phyloP scores from a whole-genome alignment of 2,888 invertebrate species.

The Punctoribates punctum region DNA sequence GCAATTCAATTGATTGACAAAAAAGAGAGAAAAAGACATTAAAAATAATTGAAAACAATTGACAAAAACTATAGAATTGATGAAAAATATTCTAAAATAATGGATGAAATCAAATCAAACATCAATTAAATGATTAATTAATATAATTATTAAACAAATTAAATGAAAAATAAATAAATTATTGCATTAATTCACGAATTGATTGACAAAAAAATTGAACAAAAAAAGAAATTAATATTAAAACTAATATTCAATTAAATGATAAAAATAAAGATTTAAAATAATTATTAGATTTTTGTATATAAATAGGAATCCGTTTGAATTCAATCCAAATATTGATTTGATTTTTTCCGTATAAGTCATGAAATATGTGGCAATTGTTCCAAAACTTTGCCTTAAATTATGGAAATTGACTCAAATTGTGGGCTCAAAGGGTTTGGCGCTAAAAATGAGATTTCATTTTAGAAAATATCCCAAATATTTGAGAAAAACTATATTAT shows the following conservation, averaged over 20 bases:
- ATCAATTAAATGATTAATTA: neutral
- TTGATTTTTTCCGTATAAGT: neutral
- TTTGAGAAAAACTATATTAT: too few relatives aligned
- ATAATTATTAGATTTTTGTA: neutral
- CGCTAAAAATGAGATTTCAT: too few relatives aligned
- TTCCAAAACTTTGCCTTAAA: too few relatives aligned
- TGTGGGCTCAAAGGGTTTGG: too few relatives aligned
- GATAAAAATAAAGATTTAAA: too few relatives aligned
- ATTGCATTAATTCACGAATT: neutral
- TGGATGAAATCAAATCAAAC: neutral
- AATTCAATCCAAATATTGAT: neutral
- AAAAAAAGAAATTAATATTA: too few relatives aligned
- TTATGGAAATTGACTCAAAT: too few relatives aligned
- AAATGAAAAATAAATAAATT: neutral
- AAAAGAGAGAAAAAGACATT: neutral
- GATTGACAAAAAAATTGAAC: too few relatives aligned
- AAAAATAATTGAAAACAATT: neutral
- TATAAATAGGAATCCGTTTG: conserved; percentile 3
- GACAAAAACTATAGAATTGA: too few relatives aligned
- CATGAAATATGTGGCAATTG: neutral
- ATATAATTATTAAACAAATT: neutral
- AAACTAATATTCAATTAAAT: too few relatives aligned
- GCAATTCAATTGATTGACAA: neutral
- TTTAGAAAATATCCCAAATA: too few relatives aligned
- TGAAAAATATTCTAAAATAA: neutral